Percentiles rank a stretch among this genome's conserved stretches.
Conservation (phyloP, 2,113 vertebrate genomes). For the Aleadryas rufinucha region DNA sequence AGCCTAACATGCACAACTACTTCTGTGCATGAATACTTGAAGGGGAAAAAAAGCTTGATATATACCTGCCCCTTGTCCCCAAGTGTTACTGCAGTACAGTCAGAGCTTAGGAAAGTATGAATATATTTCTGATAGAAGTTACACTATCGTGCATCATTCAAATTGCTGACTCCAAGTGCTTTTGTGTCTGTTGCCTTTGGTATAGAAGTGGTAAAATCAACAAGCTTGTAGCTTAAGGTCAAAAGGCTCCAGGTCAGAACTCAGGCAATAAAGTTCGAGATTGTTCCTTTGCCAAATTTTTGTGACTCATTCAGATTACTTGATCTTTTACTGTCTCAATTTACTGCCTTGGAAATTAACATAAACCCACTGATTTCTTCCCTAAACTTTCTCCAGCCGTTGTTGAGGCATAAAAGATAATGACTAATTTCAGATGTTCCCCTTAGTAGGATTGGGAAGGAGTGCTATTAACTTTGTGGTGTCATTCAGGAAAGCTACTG, state of each 20-base stretch:
- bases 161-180: accelerated
- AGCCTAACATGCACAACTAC: not conserved
- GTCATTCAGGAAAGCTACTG: not conserved
- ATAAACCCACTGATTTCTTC: not conserved
- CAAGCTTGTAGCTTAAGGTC: not conserved
- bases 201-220: not conserved
- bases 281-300: not conserved
- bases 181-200: not conserved
- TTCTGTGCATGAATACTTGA: not conserved
- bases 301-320: not conserved
- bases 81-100: not conserved
- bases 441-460: not conserved
- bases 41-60: accelerated
- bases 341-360: not conserved
- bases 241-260: not conserved
- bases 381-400: not conserved
- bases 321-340: not conserved
- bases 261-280: not conserved
- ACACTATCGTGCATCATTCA: not conserved
- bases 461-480: not conserved
- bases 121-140: not conserved
- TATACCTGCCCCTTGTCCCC: accelerated
- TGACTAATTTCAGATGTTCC: not conserved
- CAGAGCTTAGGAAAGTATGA: not conserved
- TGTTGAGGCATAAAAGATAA: not conserved